A percentile compares a stretch with the other conserved stretches of the same genome.
phyloP scores from a whole-genome alignment of 2,113 vertebrate genomes.

The Menura novaehollandiae region DNA sequence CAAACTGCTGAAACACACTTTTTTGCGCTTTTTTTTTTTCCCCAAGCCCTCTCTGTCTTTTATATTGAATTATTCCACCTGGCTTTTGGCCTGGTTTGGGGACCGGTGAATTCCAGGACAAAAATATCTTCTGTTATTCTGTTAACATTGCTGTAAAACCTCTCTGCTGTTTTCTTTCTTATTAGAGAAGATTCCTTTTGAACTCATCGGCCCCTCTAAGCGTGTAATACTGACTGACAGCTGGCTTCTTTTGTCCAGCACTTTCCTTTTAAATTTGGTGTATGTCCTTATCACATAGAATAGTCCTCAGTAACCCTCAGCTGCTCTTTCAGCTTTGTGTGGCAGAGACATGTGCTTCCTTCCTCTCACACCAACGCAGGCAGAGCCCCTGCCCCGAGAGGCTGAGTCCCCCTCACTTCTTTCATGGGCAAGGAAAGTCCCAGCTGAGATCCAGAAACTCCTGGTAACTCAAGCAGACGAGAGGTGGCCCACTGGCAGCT shows the following conservation, averaged over 20 bases:
- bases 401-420: not conserved
- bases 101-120: slow-evolving; percentile 46
- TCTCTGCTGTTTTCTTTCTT: slow-evolving; percentile 41
- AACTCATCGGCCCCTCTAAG: slow-evolving; percentile 32
- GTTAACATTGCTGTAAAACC: slow-evolving; percentile 41
- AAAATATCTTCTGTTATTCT: slow-evolving; percentile 49
- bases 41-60: not conserved
- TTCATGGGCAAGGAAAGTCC: not conserved
- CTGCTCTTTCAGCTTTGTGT: not conserved
- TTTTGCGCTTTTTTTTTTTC: not conserved
- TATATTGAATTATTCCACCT: not conserved
- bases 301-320: not conserved
- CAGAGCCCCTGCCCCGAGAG: not conserved
- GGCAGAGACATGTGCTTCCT: not conserved
- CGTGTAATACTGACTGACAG: slow-evolving; percentile 65
- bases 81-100: slow-evolving; percentile 26
- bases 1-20: not conserved
- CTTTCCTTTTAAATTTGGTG: slow-evolving; percentile 51
- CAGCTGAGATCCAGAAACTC: not conserved
- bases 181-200: slow-evolving; percentile 55
- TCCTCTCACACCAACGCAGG: not conserved
- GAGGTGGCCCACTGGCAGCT: not conserved
- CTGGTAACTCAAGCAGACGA: not conserved
- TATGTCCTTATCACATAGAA: slow-evolving; percentile 4
- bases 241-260: slow-evolving; percentile 46